These are phyloP conservation scores for Oikopleura dioica DNA, from an alignment of 23 tunicate genomes.

Conservation along the genomic window DNA sequence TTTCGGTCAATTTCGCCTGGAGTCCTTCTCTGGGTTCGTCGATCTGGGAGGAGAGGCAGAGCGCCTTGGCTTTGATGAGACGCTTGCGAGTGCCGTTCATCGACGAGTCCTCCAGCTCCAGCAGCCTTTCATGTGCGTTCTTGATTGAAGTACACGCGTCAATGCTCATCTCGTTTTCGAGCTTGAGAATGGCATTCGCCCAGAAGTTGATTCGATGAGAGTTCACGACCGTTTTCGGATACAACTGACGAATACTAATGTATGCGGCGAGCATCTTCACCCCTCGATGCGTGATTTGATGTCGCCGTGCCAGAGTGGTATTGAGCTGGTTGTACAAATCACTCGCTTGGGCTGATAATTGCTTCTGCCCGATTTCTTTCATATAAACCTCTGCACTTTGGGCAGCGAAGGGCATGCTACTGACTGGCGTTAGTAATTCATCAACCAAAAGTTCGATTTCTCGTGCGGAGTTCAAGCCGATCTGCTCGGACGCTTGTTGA, in stretches of 20 bases:
- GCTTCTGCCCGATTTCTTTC: constrained; percentile 8
- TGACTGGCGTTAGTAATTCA: neutral
- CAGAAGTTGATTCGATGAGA: neutral
- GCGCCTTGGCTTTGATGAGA: neutral
- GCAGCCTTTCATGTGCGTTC: neutral
- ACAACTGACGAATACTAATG: neutral
- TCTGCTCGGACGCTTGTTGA: neutral
- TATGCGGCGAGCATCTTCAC: neutral
- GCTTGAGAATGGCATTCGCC: neutral
- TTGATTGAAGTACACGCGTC: neutral
- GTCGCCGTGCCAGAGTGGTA: neutral
- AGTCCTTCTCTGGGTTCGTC: constrained; percentile 8
- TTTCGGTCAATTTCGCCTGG: neutral
- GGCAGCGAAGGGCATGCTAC: too few relatives aligned
- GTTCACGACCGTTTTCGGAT: neutral
- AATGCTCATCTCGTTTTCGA: neutral
- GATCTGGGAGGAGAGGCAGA: neutral
- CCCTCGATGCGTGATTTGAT: neutral
- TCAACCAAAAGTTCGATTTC: constrained; percentile 7
- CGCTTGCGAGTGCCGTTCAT: constrained; percentile 9
- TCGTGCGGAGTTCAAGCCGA: neutral
- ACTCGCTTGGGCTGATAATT: neutral
- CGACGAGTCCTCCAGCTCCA: neutral
- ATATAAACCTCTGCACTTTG: neutral
- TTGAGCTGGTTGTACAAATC: neutral